Percentiles rank a stretch among this genome's conserved stretches.
Conservation (phyloP, 2,113 vertebrate species). For the Isichthys henryi region DNA sequence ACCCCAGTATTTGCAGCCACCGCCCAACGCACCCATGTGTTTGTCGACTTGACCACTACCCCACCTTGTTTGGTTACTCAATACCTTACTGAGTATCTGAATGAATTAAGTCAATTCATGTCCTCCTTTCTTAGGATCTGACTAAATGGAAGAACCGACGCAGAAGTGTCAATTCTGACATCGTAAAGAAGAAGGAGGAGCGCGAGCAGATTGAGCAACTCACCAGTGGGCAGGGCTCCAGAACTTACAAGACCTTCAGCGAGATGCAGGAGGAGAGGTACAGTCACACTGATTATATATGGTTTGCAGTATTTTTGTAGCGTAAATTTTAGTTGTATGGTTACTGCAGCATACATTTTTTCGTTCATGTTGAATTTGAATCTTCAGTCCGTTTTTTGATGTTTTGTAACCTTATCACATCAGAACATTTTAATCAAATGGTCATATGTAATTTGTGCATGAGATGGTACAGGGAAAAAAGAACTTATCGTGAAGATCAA, state of each 20-base stretch:
- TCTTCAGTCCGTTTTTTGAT: not conserved
- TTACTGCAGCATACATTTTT: not conserved
- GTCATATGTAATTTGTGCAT: not conserved
- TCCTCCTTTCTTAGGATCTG: conserved; percentile 64
- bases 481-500: not conserved
- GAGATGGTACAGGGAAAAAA: not conserved
- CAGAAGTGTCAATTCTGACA: conserved; percentile 72
- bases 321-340: not conserved
- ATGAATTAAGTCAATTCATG: not conserved
- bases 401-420: not conserved
- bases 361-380: not conserved
- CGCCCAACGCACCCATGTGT: not conserved
- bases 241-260: conserved; percentile 51
- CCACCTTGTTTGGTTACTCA: not conserved
- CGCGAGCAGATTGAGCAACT: conserved; percentile 73
- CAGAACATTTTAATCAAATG: not conserved
- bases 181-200: conserved; percentile 77
- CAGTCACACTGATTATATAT: not conserved
- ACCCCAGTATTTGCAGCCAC: not conserved
- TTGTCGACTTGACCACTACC: not conserved
- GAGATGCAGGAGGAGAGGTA: conserved; percentile 71
- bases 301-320: not conserved
- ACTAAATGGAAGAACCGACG: conserved; percentile 89
- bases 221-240: conserved; percentile 46
- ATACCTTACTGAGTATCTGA: not conserved